phyloP scores from a whole-genome alignment of 2,113 vertebrate species.

The Chascanopsetta lugubris region DNA sequence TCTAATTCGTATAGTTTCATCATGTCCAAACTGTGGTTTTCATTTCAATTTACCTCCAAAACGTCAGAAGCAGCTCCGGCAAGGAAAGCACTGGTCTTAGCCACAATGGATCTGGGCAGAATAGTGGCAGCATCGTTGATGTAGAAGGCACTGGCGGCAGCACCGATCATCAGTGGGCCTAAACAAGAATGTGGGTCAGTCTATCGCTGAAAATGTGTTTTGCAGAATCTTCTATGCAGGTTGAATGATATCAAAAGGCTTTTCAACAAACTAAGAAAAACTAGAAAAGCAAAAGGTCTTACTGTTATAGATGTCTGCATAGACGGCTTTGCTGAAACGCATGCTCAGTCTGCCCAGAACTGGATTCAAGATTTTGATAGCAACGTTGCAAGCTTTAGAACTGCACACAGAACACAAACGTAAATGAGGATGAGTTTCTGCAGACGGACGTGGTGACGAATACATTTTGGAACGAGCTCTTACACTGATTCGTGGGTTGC shows the following conservation, averaged over 20 bases:
- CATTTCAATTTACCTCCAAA: slow-evolving; percentile 77
- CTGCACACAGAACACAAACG: slow-evolving; percentile 66
- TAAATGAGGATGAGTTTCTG: neutral
- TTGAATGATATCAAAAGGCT: too few relatives aligned
- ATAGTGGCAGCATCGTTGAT: slow-evolving; percentile 84
- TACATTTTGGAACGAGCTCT: slow-evolving; percentile 48
- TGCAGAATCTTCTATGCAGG: too few relatives aligned
- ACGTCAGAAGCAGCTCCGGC: slow-evolving; percentile 83
- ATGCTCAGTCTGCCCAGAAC: slow-evolving; percentile 76
- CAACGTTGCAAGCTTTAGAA: slow-evolving; percentile 84
- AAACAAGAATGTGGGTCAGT: neutral
- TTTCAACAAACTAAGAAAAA: too few relatives aligned
- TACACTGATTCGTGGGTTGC: slow-evolving; percentile 79
- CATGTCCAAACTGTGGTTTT: neutral
- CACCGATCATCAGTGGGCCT: slow-evolving; percentile 84
- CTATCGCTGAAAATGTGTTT: too few relatives aligned
- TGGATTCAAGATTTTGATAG: slow-evolving; percentile 81
- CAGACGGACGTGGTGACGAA: slow-evolving; percentile 1
- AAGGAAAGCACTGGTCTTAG: slow-evolving; percentile 79
- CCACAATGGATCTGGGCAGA: slow-evolving; percentile 81
- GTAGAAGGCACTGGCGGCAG: slow-evolving; percentile 78
- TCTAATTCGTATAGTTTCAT: neutral
- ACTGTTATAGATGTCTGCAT: slow-evolving; percentile 76
- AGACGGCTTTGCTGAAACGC: slow-evolving; percentile 82
- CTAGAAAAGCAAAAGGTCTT: slow-evolving; percentile 65